A percentile compares a stretch with the other conserved stretches of the same genome.
Conservation (phyloP, 2,888 invertebrate genomes). For the Dicyrtomina minuta region DNA sequence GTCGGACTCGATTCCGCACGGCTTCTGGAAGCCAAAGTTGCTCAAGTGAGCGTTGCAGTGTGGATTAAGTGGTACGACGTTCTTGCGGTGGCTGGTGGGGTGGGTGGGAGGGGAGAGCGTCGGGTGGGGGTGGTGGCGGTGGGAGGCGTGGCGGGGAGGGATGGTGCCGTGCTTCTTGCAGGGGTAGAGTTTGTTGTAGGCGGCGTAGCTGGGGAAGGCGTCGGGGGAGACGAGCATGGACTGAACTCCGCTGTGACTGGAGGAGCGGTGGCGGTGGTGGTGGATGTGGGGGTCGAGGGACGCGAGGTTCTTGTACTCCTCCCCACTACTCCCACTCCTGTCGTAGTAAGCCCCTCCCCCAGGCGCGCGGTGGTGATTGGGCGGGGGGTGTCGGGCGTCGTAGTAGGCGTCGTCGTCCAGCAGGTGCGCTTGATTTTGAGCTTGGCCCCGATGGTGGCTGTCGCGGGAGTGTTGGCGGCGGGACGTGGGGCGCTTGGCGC, state of each 20-base stretch:
- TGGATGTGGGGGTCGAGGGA: not conserved
- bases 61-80: not conserved
- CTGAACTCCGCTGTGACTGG: constrained; percentile 13
- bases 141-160: constrained; percentile 11
- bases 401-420: not conserved
- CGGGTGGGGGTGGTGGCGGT: too few species aligned
- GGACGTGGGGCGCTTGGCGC: not conserved
- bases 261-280: constrained; percentile 19
- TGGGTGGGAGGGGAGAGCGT: too few species aligned
- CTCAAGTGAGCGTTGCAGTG: not conserved
- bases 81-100: constrained; percentile 4
- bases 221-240: not conserved
- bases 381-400: not conserved
- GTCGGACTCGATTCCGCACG: not conserved
- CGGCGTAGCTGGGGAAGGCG: not conserved
- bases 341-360: constrained; percentile 4
- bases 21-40: not conserved
- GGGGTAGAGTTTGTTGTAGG: constrained; percentile 25
- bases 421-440: too few species aligned
- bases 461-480: constrained; percentile 15
- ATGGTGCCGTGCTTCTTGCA: constrained; percentile 31
- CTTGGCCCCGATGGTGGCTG: not conserved
- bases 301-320: constrained; percentile 13
- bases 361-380: not conserved
- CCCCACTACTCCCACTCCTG: constrained; percentile 25